A percentile compares a stretch with the other conserved stretches of the same genome.
These are phyloP conservation scores for Apostichopus japonicus DNA, from an alignment of 35 echinoderm and acorn worm genomes.

Conservation along the genomic window DNA sequence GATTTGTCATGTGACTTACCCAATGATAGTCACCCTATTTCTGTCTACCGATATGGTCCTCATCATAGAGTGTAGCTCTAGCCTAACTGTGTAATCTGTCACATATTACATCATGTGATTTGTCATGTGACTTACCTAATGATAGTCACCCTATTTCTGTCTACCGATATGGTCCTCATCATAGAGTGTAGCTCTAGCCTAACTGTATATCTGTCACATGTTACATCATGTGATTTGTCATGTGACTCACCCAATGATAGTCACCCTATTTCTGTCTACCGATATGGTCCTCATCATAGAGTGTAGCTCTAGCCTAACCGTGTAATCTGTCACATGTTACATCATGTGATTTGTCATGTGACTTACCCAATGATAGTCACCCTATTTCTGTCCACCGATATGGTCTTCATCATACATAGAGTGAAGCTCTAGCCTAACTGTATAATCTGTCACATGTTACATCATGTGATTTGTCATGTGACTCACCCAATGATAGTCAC, in stretches of 20 bases:
- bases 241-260: constrained; percentile 46
- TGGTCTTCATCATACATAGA: constrained; percentile 88
- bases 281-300: constrained; percentile 89
- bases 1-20: too few species aligned
- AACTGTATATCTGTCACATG: constrained; percentile 49
- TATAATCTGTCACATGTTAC: constrained; percentile 88
- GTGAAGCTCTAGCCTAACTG: constrained; percentile 91
- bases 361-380: constrained; percentile 64
- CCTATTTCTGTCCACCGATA: constrained; percentile 87
- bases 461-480: not conserved
- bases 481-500: constrained; percentile 90
- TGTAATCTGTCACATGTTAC: too few species aligned
- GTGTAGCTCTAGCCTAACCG: constrained; percentile 71
- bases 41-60: constrained; percentile 94
- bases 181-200: constrained; percentile 92
- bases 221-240: too few species aligned
- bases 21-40: constrained; percentile 78
- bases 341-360: too few species aligned
- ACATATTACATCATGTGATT: too few species aligned
- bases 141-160: constrained; percentile 82
- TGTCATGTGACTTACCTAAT: not conserved
- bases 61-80: constrained; percentile 89
- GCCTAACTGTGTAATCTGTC: not conserved
- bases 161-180: constrained; percentile 90
- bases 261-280: constrained; percentile 86